Conservation (phyloP, 2,113 vertebrate species). For the Notiomystis cincta region DNA sequence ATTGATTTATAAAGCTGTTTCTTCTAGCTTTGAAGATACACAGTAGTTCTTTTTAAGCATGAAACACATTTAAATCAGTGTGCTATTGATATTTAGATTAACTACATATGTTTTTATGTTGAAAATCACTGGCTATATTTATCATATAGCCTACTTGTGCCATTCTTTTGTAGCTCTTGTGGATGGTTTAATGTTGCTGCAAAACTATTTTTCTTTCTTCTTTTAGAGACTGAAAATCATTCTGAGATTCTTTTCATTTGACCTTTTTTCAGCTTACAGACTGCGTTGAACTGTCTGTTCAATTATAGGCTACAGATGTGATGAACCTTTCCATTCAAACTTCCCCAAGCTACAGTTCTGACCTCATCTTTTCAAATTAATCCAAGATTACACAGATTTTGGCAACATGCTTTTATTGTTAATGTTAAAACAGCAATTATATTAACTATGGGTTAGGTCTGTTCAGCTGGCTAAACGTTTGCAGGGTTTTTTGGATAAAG, state of each 20-base stretch:
- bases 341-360: neutral
- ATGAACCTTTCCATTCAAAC: neutral
- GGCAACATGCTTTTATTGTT: conserved; percentile 20
- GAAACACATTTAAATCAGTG: neutral
- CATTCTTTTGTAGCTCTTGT: neutral
- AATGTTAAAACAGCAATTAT: neutral
- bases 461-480: neutral
- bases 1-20: neutral
- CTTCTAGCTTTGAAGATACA: neutral
- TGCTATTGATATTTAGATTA: neutral
- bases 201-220: neutral
- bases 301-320: neutral
- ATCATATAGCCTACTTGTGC: neutral
- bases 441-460: neutral
- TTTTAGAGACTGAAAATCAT: neutral
- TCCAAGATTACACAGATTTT: conserved; percentile 42
- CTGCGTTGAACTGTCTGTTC: neutral
- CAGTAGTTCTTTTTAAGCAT: neutral
- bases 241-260: neutral
- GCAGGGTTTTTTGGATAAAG: neutral
- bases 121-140: neutral
- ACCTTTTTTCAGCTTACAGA: neutral
- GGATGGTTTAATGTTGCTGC: neutral
- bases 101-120: neutral
- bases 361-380: conserved; percentile 4